Conservation (phyloP, 2,797 vertebrate species). For the Chromobotia macracanthus region DNA sequence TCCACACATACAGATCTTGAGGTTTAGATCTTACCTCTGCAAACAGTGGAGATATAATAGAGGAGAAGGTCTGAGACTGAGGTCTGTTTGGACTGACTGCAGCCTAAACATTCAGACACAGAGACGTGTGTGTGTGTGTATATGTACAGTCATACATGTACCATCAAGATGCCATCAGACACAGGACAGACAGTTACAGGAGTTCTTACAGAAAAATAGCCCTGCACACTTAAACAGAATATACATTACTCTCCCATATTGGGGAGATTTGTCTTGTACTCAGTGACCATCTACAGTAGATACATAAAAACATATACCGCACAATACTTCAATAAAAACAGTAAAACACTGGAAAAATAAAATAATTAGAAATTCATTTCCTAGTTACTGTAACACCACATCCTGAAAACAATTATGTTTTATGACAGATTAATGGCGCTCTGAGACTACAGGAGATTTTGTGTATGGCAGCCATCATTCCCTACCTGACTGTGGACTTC, state of each 20-base stretch:
- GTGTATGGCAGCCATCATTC: background rate
- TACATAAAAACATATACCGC: too few relatives aligned
- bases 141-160: too few relatives aligned
- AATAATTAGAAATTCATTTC: too few relatives aligned
- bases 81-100: constrained; percentile 85
- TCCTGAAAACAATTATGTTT: background rate
- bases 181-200: background rate
- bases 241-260: too few relatives aligned
- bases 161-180: background rate
- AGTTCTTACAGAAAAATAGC: background rate
- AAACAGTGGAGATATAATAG: constrained; percentile 93
- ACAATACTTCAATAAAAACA: too few relatives aligned
- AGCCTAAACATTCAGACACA: constrained; percentile 70
- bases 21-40: constrained; percentile 84
- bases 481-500: constrained; percentile 76
- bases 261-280: too few relatives aligned
- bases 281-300: too few relatives aligned
- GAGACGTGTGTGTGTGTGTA: too few relatives aligned
- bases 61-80: constrained; percentile 89
- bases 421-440: too few relatives aligned
- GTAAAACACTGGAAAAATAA: too few relatives aligned
- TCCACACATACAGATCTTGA: background rate
- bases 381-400: background rate
- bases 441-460: too few relatives aligned
- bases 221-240: too few relatives aligned